Evolutionary conservation across 92 coral and sea anemone species (phyloP).

Genomic region (Epizoanthus illoricatus): DNA sequence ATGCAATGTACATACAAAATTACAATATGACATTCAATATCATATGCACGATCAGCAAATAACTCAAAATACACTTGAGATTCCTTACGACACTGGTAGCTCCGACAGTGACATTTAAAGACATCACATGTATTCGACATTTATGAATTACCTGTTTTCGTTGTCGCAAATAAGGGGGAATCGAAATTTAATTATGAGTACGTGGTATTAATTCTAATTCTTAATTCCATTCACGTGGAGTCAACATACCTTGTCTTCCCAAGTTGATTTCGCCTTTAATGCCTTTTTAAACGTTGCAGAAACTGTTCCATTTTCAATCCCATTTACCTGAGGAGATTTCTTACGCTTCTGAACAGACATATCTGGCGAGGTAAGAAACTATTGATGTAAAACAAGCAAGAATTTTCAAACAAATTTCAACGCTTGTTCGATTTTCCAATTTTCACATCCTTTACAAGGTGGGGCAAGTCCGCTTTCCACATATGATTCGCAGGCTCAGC

Average conservation of each 20-base stretch:
- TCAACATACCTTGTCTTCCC: constrained; percentile 93
- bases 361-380: constrained; percentile 9
- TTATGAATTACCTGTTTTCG: neutral
- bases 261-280: constrained; percentile 80
- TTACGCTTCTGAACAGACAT: constrained; percentile 91
- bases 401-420: neutral
- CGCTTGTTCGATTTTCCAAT: neutral
- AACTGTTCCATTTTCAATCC: constrained; percentile 70
- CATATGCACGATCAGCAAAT: no score
- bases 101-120: neutral
- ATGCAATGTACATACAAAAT: no score
- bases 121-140: neutral
- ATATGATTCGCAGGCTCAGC: constrained; percentile 40
- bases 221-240: no score
- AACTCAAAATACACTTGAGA: no score
- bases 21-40: no score
- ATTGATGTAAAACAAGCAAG: neutral
- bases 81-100: no score
- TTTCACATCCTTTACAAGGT: neutral
- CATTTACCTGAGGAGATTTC: constrained; percentile 63
- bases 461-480: constrained; percentile 49
- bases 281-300: constrained; percentile 90
- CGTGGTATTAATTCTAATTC: no score
- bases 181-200: no score
- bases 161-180: neutral